Evolutionary conservation across 2,797 vertebrate species (phyloP), one percentile per base, ranked within the genome.

Genomic region (Lutra lutra): DNA sequence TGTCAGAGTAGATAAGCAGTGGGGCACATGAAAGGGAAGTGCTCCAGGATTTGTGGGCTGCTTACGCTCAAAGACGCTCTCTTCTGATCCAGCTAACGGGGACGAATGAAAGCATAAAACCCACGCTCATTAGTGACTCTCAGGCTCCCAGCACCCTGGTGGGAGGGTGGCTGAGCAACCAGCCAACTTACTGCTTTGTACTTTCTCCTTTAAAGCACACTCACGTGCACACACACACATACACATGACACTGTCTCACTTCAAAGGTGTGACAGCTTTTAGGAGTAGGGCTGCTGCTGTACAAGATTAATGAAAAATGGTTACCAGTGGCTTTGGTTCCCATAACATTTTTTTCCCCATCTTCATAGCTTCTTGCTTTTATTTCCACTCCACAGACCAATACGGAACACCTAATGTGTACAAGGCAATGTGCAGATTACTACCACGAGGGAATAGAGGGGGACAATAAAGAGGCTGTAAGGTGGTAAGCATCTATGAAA

Each of bases 1-100:
- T 99, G 99, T 99, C 99, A 99, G 98, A 98, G 98, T 95, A 98
- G 98, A 99, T 98, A 98, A 99, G 99, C 99, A 99, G 98, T 98
- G 98, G 98, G 97, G 98, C 99, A 99, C 98, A 99, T 98, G 98
- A 99, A 99, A 99, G 99, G 98, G 98, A 98, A 97, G 97, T 98
- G 99, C 99, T 99, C 99, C 98, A 98, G 98, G 97, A 97, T 97
- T 99, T 99, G 98, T 98, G 98, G 98, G 97, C 98, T 96, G 94
- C 98, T 97, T 98, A 98, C 98, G 98, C 98, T 98, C 95, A 91
- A 93, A 98, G 98, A 98, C 97, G 96, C 98, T 98, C 98, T 99
- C 98, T 98, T 97, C 95, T 91, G 96, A 98, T 92, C 97, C 98
- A 98, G 98, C 99, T 99, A 98, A 98, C 98, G 96, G 97, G 96